Base-by-base conservation (phyloP, 2,797 vertebrate species). In the Enteromius trimaculatus region DNA sequence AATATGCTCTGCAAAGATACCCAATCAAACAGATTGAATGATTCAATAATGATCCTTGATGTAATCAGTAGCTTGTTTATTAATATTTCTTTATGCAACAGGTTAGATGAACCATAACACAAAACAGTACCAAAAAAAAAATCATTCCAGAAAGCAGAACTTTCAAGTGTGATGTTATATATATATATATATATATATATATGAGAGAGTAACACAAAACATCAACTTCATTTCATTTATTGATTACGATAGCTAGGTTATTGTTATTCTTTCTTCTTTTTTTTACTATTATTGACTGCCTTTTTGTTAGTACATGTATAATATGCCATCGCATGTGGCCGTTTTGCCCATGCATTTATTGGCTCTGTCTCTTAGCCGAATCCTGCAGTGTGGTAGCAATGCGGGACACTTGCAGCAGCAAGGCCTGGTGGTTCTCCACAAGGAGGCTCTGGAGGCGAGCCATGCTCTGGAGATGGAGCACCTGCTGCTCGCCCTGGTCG, bases 371-470 rank as follows among this genome's bases (percentile, higher is more conserved):
- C 82, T 86, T 86, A 47, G 13, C 29, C 8, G 72, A 34, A 1
- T 90, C 88, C 70, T 90, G 90, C 29, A 91, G 83, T 2, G 85
- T 53, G 34, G 86, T 88, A 68, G 88, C 72, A 0, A 94, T 93
- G 11, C 92, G 91, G 0, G 94, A 95, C 0, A 89, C 90, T 86
- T 94, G 94, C 83, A 93, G 91, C 58, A 95, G 90, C n/a, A 94
- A 82, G 1, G 94, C 93, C 89, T 95, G 94, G 23, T 94, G 92
- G 87, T 93, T 94, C 84, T 95, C 93, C 26, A 94, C 90, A 39
- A 94, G 86, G 3, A 95, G 90, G 76, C 90, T 92, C 90, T 93
- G 94, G 26, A 93, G 92, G 10, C 92, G 90, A 23, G 91, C 91
- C 85, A 93, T 13, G 13, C 86, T 93, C 87, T 92, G 90, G 23